These are phyloP conservation scores for Passer domesticus DNA, from an alignment of 2,113 vertebrate genomes.

Conservation along the genomic window DNA sequence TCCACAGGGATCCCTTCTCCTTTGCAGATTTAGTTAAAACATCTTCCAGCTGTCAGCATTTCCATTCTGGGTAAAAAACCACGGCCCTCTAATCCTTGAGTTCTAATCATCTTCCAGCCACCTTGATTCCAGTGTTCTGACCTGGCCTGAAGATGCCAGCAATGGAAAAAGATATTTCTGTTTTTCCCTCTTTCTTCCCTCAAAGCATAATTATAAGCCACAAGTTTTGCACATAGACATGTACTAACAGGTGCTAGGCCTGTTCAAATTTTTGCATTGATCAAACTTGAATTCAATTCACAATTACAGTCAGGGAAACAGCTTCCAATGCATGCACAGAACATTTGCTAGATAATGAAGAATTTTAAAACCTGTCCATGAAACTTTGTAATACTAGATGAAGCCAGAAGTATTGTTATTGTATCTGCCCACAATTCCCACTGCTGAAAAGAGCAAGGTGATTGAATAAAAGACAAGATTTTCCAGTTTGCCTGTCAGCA, in stretches of 20 bases:
- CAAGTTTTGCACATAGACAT: not conserved
- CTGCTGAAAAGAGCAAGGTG: not conserved
- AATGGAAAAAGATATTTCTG: not conserved
- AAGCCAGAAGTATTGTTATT: not conserved
- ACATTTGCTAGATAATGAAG: not conserved
- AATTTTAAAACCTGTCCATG: not conserved
- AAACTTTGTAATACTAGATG: not conserved
- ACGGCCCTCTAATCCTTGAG: not conserved
- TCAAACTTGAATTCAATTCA: not conserved
- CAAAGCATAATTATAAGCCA: not conserved
- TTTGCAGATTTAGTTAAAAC: not conserved
- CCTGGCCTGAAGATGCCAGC: not conserved
- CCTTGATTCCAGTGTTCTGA: not conserved
- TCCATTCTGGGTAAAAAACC: not conserved
- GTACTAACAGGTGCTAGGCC: not conserved
- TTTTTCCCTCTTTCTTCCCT: not conserved
- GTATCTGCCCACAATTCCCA: not conserved
- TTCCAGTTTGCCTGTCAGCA: not conserved
- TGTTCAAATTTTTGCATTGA: not conserved
- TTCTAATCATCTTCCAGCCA: not conserved
- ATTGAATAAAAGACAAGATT: not conserved
- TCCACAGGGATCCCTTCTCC: not conserved
- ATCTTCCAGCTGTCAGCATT: not conserved
- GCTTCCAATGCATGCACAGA: not conserved
- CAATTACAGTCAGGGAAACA: not conserved